A percentile compares a stretch with the other conserved stretches of the same genome.
These are phyloP conservation scores for Rallus limicola DNA, from an alignment of 2,113 vertebrate genomes.

Conservation along the genomic window DNA sequence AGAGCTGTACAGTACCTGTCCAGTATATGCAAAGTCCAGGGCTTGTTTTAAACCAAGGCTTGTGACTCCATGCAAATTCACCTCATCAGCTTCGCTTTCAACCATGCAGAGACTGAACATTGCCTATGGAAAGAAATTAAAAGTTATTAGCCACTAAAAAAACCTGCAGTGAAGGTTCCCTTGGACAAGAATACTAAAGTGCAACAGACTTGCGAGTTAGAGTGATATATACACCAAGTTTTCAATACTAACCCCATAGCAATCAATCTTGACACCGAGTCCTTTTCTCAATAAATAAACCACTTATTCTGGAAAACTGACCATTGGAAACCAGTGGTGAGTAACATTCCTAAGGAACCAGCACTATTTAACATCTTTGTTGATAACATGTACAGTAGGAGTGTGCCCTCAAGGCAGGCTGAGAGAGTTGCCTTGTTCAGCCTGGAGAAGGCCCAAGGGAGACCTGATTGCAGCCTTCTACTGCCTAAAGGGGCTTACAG, in stretches of 20 bases:
- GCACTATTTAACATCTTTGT: too few species aligned
- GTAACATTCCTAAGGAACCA: too few species aligned
- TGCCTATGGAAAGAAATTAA: slow-evolving; percentile 77
- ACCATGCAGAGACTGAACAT: slow-evolving; percentile 99
- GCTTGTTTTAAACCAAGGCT: slow-evolving; percentile 93
- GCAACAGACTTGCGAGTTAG: background rate
- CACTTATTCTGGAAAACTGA: background rate
- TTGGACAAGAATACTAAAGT: background rate
- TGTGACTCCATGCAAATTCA: slow-evolving; percentile 93
- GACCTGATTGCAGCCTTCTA: too few species aligned
- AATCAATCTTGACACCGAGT: background rate
- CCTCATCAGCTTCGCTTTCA: slow-evolving; percentile 96
- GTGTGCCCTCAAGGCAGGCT: too few species aligned
- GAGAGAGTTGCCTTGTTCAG: too few species aligned
- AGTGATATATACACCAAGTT: background rate
- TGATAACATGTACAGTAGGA: too few species aligned
- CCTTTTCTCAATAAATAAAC: background rate
- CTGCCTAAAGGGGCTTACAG: too few species aligned
- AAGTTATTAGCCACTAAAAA: background rate
- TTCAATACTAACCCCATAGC: background rate
- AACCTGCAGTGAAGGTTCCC: background rate
- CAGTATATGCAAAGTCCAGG: slow-evolving; percentile 96
- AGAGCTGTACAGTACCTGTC: slow-evolving; percentile 84
- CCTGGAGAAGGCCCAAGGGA: too few species aligned
- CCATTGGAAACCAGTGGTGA: too few species aligned